Percentiles rank a stretch among this genome's conserved stretches.
Conservation (phyloP, 2,113 vertebrate genomes). For the Pao palembangensis region DNA sequence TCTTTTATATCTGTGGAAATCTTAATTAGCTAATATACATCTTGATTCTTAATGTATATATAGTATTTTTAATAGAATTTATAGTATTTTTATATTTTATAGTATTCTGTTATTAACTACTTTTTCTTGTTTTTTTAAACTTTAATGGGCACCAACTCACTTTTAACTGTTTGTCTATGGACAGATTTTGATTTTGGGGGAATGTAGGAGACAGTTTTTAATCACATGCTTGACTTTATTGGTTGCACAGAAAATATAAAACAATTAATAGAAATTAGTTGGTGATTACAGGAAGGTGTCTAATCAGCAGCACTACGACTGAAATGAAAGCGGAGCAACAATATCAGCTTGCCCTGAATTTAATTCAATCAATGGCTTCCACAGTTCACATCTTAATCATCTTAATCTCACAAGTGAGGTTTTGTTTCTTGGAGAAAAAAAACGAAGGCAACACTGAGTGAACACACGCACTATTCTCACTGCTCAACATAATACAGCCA, state of each 20-base stretch:
- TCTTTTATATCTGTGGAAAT: too few relatives aligned
- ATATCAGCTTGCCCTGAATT: not conserved
- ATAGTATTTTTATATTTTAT: too few relatives aligned
- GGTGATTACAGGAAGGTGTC: not conserved
- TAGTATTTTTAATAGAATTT: not conserved
- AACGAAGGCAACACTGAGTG: constrained; percentile 31
- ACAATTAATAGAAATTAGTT: not conserved
- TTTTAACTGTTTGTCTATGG: not conserved
- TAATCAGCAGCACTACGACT: constrained; percentile 3
- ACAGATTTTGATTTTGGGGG: not conserved
- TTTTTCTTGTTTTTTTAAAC: not conserved
- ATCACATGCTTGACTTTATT: constrained; percentile 59
- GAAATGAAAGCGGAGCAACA: not conserved
- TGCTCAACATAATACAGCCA: constrained; percentile 7
- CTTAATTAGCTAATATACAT: not conserved
- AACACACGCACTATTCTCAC: constrained; percentile 11
- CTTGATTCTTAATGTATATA: not conserved
- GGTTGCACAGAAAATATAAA: constrained; percentile 9
- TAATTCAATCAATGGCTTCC: constrained; percentile 9
- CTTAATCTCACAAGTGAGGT: not conserved
- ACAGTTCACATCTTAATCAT: constrained; percentile 15
- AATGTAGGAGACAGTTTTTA: not conserved
- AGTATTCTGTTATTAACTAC: too few relatives aligned
- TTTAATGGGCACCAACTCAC: not conserved
- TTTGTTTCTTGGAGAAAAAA: constrained; percentile 17